phyloP scores from a whole-genome alignment of 2,888 invertebrate species.

The Melanophora roralis region DNA sequence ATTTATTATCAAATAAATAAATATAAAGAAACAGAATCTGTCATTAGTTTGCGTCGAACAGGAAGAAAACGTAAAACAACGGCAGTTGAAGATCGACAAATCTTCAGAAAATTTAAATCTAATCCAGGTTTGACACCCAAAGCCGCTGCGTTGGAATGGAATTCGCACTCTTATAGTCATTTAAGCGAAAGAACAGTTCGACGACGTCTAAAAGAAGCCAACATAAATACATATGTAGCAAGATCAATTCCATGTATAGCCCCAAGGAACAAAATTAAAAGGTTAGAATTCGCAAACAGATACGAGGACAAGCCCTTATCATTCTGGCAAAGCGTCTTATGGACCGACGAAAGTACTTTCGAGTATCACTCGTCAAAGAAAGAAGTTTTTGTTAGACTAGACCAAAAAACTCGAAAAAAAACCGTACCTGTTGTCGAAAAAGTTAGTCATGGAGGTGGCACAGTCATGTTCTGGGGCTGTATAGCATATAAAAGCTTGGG shows the following conservation, averaged over 20 bases:
- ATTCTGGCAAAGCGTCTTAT: too few species aligned
- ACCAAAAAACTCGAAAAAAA: conserved; percentile 25
- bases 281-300: conserved; percentile 12
- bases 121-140: conserved; percentile 17
- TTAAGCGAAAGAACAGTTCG: neutral
- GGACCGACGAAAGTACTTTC: conserved; percentile 4
- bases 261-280: conserved; percentile 9
- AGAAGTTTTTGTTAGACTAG: conserved; percentile 14
- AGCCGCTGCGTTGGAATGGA: conserved; percentile 13
- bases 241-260: neutral
- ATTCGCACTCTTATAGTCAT: neutral
- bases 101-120: conserved; percentile 16
- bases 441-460: too few species aligned
- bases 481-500: too few species aligned
- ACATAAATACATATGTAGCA: conserved; percentile 11
- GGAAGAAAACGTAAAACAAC: neutral
- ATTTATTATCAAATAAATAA: too few species aligned
- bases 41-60: neutral
- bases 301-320: neutral
- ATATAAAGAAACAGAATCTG: neutral
- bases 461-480: too few species aligned
- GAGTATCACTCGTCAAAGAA: conserved; percentile 6
- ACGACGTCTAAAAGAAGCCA: neutral
- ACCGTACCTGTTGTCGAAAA: too few species aligned
- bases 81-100: neutral